Evolutionary conservation across 2,888 invertebrate genomes (phyloP), one percentile per base, ranked within the genome.

Genomic region (Helicoverpa assulta): DNA sequence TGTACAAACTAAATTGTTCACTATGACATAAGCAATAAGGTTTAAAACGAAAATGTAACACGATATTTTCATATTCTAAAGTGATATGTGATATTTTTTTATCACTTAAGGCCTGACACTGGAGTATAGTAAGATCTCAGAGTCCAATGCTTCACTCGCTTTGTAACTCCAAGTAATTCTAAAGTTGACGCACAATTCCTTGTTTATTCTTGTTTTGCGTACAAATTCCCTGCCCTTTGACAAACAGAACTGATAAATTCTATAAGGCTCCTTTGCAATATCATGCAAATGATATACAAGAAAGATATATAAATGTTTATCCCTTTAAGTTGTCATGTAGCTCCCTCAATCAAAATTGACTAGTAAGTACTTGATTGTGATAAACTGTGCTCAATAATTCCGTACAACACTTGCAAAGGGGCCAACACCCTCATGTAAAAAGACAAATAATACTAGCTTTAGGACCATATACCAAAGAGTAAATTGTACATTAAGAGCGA

Each of bases 391-490:
- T 81, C 75, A 73, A 85, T 78, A 73, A 56, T 18, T 67, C 72
- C 78, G 6, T 73, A 84, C 55, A 72, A 68, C 60, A 67, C 64
- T 85, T 86, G 91, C 91, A 92, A 92, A 92, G 92, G 92, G 87
- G 91, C 90, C 88, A 85, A 86, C 75, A 82, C 86, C 85, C 87
- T 89, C 86, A 85, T 92, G 90, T 93, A 92, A 90, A 92, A 91
- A 91, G 90, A 92, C 91, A 92, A 92, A 90, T 90, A 89, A 91
- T 89, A 82, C 86, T 95, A 95, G 94, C 93, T 91, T 92, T 92
- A 94, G 94, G 93, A 91, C 93, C 93, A 90, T 92, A 93, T 94
- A 95, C 95, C 95, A 95, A 95, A 95, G 95, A 95, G 90, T 93
- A 92, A 93, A 90, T 92, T 95, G 94, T 95, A 95, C 91, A 94